Conservation (phyloP, 2,888 invertebrate species). For the Capitulum mitella region DNA sequence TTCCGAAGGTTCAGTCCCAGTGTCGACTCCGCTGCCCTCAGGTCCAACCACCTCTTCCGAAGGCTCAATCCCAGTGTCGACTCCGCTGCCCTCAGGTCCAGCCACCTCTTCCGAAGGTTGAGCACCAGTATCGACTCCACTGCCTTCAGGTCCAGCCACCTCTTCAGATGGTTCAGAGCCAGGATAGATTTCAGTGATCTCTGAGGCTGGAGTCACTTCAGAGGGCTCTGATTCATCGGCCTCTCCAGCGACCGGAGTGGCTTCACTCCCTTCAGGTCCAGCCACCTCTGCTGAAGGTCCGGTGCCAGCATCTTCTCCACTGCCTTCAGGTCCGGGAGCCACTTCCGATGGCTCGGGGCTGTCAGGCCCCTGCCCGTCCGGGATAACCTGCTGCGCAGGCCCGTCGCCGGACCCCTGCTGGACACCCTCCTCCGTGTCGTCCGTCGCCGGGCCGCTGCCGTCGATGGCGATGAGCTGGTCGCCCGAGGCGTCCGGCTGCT, state of each 20-base stretch:
- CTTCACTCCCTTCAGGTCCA: not conserved
- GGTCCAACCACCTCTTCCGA: too few relatives aligned
- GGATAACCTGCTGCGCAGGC: not conserved
- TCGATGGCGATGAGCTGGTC: not conserved
- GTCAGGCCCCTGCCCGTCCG: not conserved
- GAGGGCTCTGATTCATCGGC: not conserved
- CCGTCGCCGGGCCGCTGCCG: not conserved
- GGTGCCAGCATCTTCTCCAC: too few relatives aligned
- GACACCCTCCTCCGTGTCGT: not conserved
- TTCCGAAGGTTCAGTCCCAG: too few relatives aligned
- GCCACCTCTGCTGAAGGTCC: not conserved
- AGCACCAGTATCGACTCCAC: too few relatives aligned
- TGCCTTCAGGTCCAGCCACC: too few relatives aligned
- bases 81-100: too few relatives aligned
- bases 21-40: too few relatives aligned
- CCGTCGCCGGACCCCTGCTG: not conserved
- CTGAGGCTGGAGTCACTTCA: not conserved
- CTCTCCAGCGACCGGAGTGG: not conserved
- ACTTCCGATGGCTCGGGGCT: not conserved
- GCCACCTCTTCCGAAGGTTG: too few relatives aligned
- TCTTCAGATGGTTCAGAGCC: too few relatives aligned
- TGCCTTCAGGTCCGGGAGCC: not conserved
- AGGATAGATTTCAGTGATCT: not conserved
- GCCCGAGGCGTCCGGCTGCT: not conserved
- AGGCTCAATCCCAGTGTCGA: too few relatives aligned